A percentile compares a stretch with the other conserved stretches of the same genome.
These are phyloP conservation scores for Lissocephala sabroskyi DNA, from an alignment of 2,888 invertebrate genomes.

Conservation along the genomic window DNA sequence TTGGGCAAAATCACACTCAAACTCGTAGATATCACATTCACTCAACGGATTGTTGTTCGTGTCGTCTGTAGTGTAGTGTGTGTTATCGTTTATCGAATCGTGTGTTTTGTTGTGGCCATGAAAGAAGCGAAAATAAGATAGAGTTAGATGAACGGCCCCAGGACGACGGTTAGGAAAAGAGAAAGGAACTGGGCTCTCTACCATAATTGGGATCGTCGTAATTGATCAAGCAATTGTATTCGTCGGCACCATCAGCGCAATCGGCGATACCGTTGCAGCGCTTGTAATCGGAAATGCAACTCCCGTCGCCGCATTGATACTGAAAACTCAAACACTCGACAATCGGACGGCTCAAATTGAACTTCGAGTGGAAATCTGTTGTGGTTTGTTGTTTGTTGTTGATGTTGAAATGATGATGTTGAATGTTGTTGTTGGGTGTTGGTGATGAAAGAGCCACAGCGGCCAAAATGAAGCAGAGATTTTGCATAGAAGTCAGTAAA, in stretches of 20 bases:
- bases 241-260: conserved; percentile 78
- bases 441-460: conserved; percentile 3
- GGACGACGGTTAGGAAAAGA: not conserved
- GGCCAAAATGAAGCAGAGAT: conserved; percentile 9
- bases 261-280: conserved; percentile 76
- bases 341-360: conserved; percentile 62
- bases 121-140: conserved; percentile 16
- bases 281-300: conserved; percentile 77
- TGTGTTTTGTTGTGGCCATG: conserved; percentile 15
- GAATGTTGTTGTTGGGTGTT: conserved; percentile 3
- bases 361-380: conserved; percentile 65
- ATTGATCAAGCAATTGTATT: conserved; percentile 74
- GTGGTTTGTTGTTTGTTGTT: conserved; percentile 4
- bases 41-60: conserved; percentile 43
- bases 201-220: conserved; percentile 70
- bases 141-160: conserved; percentile 1
- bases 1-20: conserved; percentile 69
- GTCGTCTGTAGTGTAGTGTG: conserved; percentile 11
- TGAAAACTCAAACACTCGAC: conserved; percentile 73
- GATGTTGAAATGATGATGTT: conserved; percentile 5
- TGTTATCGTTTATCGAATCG: conserved; percentile 14
- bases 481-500: not conserved
- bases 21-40: conserved; percentile 69
- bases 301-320: conserved; percentile 78
- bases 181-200: conserved; percentile 15